Evolutionary conservation across 2,113 vertebrate genomes (phyloP).

Genomic region (Lampris incognitus): DNA sequence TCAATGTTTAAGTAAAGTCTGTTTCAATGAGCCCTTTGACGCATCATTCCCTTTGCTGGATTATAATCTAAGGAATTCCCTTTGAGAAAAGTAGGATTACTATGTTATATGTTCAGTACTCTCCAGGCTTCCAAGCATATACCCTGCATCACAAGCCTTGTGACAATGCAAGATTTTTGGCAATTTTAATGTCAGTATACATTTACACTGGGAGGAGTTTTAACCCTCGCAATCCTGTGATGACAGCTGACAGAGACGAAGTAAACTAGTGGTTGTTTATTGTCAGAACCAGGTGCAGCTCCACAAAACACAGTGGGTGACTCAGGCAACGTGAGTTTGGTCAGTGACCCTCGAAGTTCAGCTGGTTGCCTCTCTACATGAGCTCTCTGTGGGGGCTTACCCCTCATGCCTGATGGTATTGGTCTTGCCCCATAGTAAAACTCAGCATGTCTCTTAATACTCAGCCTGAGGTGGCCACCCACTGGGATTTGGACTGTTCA

Average conservation of each 20-base stretch:
- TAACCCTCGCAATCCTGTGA: conserved; percentile 3
- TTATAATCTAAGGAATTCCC: not conserved
- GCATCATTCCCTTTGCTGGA: not conserved
- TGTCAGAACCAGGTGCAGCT: conserved; percentile 45
- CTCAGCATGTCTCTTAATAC: conserved; percentile 29
- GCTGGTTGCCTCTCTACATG: conserved; percentile 63
- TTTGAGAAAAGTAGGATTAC: conserved; percentile 30
- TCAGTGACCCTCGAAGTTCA: conserved; percentile 9
- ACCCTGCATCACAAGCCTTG: not conserved
- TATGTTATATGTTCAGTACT: conserved; percentile 13
- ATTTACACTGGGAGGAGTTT: conserved; percentile 52
- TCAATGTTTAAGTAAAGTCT: not conserved
- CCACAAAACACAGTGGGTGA: conserved; percentile 35
- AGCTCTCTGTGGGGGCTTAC: conserved; percentile 44
- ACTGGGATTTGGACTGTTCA: conserved; percentile 61
- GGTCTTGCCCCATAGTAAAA: conserved; percentile 44
- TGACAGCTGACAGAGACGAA: conserved; percentile 54
- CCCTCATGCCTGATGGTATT: conserved; percentile 56
- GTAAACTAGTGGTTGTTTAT: conserved; percentile 30
- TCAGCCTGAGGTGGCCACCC: conserved; percentile 46
- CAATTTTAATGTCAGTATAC: conserved; percentile 59
- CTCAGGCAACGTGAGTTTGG: conserved; percentile 22
- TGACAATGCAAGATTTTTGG: conserved; percentile 37
- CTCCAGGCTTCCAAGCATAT: not conserved
- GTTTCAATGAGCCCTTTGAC: not conserved